A percentile compares a stretch with the other conserved stretches of the same genome.
phyloP scores from a whole-genome alignment of 2,888 invertebrate species.

The Horisme vitalbata region DNA sequence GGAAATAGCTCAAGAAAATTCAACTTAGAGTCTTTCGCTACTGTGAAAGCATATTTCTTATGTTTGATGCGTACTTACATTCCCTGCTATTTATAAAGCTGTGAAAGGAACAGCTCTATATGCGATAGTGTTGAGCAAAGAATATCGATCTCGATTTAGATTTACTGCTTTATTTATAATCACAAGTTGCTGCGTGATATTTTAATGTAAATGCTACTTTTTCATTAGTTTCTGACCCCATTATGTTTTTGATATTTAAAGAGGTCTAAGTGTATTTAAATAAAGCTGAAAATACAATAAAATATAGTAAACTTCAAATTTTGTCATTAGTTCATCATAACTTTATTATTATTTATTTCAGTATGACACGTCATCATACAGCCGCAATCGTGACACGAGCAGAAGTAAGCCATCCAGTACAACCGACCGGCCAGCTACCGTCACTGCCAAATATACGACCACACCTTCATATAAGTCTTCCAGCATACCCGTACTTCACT shows the following conservation, averaged over 20 bases:
- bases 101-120: conserved; percentile 60
- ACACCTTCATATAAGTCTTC: conserved; percentile 74
- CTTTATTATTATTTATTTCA: conserved; percentile 46
- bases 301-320: background rate
- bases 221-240: too few species aligned
- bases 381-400: conserved; percentile 60
- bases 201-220: background rate
- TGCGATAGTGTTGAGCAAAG: conserved; percentile 60
- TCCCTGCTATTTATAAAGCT: conserved; percentile 70
- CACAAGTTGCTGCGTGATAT: conserved; percentile 4
- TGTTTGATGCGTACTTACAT: conserved; percentile 50
- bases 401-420: conserved; percentile 47
- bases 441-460: conserved; percentile 72
- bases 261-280: too few species aligned
- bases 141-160: conserved; percentile 46
- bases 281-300: background rate
- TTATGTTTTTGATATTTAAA: too few species aligned
- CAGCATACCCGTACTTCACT: conserved; percentile 67
- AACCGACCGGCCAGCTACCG: conserved; percentile 50
- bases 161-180: conserved; percentile 23
- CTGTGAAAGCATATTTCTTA: background rate
- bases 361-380: conserved; percentile 71
- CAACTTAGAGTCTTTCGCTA: background rate
- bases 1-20: too few species aligned
- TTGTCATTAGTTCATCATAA: background rate